Base-by-base conservation (phyloP, 2,797 vertebrate genomes). In the Corythornis leucogaster region DNA sequence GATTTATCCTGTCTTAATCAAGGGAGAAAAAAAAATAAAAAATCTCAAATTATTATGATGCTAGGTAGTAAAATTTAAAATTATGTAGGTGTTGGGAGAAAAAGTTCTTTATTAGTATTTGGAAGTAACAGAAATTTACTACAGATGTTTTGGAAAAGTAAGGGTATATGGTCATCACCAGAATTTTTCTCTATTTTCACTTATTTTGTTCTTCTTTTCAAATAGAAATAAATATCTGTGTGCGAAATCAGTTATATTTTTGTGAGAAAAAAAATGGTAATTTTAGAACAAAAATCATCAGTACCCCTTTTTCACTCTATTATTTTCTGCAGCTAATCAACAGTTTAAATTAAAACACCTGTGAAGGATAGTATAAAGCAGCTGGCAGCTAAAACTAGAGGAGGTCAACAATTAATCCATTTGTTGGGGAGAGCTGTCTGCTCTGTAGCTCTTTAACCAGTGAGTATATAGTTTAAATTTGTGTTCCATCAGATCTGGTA, bases 321-420 rank as follows among this genome's bases (percentile, higher is more conserved):
- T 70, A n/a, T 91, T 89, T 95, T 95, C 86, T 83, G 35, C 66
- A 87, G 31, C 73, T 86, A 76, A 85, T 90, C 42, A 15, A 15
- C 48, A 35, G 17, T 87, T 94, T 91, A 92, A 92, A 90, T 68
- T 26, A 70, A 83, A 95, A 61, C 16, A 26, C 54, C n/a, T 43
- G 31, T 92, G 50, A 83, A 45, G 58, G 50, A 71, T n/a, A 50
- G 57, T 43, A 64, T 61, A 69, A 92, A 57, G 24, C 71, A 51
- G 2, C 30, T 81, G 87, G 53, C 67, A 85, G 31, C 21, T 64
- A 13, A 33, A 90, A 75, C 35, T 53, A 40, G 28, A 89, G 80
- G 78, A 83, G 81, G 35, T 2, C 15, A 4, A 51, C 74, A 87
- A 71, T n/a, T 38, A 90, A 55, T 59, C 20, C 5, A 22, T 80